Percentiles rank a stretch among this genome's conserved stretches.
phyloP scores from a whole-genome alignment of 2,888 invertebrate genomes.

The Toxonevra muliebris region DNA sequence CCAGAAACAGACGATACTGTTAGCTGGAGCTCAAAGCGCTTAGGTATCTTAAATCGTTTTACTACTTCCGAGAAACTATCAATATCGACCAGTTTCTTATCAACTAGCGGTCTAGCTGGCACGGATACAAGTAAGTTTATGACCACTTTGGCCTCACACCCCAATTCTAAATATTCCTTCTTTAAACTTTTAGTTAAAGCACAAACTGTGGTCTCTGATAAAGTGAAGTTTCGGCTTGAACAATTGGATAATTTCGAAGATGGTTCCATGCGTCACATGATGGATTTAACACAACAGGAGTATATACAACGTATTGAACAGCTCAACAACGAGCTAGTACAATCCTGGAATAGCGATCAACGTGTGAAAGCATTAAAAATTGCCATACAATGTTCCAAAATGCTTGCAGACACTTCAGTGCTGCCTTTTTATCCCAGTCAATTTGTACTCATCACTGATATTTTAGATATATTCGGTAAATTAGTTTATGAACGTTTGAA shows the following conservation, averaged over 20 bases:
- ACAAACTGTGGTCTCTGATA: constrained; percentile 80
- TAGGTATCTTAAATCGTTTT: constrained; percentile 85
- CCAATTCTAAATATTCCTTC: not conserved
- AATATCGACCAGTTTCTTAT: constrained; percentile 86
- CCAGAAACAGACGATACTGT: constrained; percentile 65
- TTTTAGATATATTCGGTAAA: constrained; percentile 92
- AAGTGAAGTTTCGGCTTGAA: constrained; percentile 89
- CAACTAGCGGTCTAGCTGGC: constrained; percentile 71
- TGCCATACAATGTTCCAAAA: constrained; percentile 95
- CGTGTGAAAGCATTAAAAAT: constrained; percentile 95
- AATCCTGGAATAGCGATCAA: constrained; percentile 94
- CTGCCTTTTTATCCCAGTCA: constrained; percentile 98
- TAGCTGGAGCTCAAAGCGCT: constrained; percentile 80
- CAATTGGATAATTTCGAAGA: constrained; percentile 96
- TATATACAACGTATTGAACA: constrained; percentile 89
- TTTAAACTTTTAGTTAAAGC: constrained; percentile 72
- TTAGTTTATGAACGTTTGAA: constrained; percentile 86
- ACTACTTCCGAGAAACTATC: constrained; percentile 94
- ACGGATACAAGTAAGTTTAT: constrained; percentile 71
- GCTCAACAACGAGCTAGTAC: constrained; percentile 88
- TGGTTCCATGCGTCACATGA: constrained; percentile 83
- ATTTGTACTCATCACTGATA: constrained; percentile 95
- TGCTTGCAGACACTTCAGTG: constrained; percentile 87
- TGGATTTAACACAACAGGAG: constrained; percentile 92
- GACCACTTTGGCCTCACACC: not conserved